Evolutionary conservation across 2,888 invertebrate species (phyloP).

Genomic region (Plagodis pulveraria): DNA sequence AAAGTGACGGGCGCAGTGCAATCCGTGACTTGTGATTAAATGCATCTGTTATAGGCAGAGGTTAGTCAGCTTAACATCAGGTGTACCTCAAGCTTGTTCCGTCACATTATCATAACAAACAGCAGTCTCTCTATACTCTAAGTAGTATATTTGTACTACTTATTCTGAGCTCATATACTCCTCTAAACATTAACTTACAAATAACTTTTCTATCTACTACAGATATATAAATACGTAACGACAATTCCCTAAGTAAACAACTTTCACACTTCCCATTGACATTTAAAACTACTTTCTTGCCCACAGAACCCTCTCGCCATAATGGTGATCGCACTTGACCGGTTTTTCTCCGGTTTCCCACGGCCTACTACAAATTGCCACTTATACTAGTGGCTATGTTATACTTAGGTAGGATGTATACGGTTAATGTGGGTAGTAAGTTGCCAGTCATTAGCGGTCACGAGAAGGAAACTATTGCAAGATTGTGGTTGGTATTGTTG

Average conservation of each 20-base stretch:
- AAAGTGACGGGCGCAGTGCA: too few species aligned
- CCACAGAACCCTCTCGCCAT: slow-evolving; percentile 19
- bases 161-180: too few species aligned
- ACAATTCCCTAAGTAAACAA: background rate
- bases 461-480: slow-evolving; percentile 3
- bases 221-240: background rate
- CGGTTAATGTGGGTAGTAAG: slow-evolving; percentile 10
- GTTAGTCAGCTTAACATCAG: too few species aligned
- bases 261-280: slow-evolving; percentile 5
- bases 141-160: too few species aligned
- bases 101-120: too few species aligned
- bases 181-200: too few species aligned
- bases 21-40: too few species aligned
- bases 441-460: slow-evolving; percentile 11
- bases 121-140: too few species aligned
- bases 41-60: too few species aligned
- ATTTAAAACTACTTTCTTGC: slow-evolving; percentile 2
- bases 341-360: slow-evolving; percentile 28
- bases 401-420: slow-evolving; percentile 4
- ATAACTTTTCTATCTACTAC: too few species aligned
- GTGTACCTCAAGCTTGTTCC: too few species aligned
- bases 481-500: slow-evolving; percentile 9
- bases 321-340: slow-evolving; percentile 20
- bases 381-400: slow-evolving; percentile 17
- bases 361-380: slow-evolving; percentile 38